phyloP scores from a whole-genome alignment of 2,797 vertebrate species.

The Sus cebifrons region DNA sequence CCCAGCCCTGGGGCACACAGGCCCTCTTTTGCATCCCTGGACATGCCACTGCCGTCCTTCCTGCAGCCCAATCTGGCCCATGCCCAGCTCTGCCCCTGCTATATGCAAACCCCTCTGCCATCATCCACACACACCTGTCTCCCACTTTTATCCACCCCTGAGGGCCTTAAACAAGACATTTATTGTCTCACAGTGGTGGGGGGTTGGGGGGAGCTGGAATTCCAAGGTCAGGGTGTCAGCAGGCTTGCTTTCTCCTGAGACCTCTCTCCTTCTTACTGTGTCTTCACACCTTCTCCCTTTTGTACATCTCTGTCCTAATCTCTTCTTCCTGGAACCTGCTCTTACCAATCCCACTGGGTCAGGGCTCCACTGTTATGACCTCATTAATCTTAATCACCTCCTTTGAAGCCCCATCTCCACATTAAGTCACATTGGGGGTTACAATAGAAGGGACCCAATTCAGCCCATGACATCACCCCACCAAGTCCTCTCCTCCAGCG shows the following conservation, averaged over 20 bases:
- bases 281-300: not conserved
- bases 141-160: not conserved
- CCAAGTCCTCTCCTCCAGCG: not conserved
- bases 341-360: not conserved
- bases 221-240: not conserved
- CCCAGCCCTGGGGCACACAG: accelerated
- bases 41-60: accelerated
- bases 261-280: not conserved
- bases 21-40: accelerated
- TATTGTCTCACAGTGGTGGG: not conserved
- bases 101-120: accelerated
- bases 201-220: no score
- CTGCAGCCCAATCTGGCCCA: accelerated
- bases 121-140: accelerated
- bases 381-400: not conserved
- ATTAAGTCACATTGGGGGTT: not conserved
- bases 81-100: accelerated
- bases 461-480: not conserved
- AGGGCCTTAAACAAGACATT: not conserved
- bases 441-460: no score
- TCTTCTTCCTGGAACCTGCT: not conserved
- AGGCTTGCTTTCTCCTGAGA: not conserved
- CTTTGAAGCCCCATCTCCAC: not conserved
- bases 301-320: not conserved
- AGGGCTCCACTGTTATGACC: accelerated